Evolutionary conservation across 2,113 vertebrate species (phyloP).

Genomic region (Bos javanicus): DNA sequence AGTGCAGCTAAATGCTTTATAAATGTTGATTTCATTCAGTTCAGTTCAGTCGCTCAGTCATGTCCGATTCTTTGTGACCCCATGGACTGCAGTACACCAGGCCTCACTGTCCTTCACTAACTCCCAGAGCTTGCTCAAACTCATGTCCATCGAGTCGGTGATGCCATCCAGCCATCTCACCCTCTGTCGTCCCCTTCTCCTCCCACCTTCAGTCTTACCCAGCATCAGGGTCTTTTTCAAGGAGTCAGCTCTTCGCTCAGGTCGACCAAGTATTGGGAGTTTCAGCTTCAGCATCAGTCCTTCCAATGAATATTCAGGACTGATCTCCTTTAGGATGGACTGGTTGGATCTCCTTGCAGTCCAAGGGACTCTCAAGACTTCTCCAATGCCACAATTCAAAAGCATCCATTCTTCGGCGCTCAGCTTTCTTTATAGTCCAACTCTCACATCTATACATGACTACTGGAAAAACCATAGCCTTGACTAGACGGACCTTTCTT

Average conservation of each 20-base stretch:
- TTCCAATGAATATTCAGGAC: not conserved
- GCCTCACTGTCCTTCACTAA: not conserved
- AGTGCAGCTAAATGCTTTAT: not conserved
- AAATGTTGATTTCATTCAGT: not conserved
- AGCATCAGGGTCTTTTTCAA: not conserved
- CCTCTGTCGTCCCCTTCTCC: not conserved
- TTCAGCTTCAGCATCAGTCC: not conserved
- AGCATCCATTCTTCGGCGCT: accelerated
- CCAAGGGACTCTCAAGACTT: not conserved
- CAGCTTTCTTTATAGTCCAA: not conserved
- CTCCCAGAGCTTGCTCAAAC: not conserved
- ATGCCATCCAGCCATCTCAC: not conserved
- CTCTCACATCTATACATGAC: not conserved
- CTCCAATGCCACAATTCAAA: not conserved
- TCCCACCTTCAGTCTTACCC: accelerated
- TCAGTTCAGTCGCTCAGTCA: accelerated
- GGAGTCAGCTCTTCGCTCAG: accelerated
- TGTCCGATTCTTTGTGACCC: accelerated
- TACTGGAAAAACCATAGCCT: not conserved
- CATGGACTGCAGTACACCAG: not conserved
- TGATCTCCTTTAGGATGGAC: not conserved
- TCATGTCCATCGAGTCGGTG: accelerated
- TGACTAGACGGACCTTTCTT: not conserved
- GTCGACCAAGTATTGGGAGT: not conserved
- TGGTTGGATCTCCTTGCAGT: not conserved